A percentile compares a stretch with the other conserved stretches of the same genome.
Evolutionary conservation across 2,113 vertebrate genomes (phyloP).

Genomic region (Syrrhaptes paradoxus): DNA sequence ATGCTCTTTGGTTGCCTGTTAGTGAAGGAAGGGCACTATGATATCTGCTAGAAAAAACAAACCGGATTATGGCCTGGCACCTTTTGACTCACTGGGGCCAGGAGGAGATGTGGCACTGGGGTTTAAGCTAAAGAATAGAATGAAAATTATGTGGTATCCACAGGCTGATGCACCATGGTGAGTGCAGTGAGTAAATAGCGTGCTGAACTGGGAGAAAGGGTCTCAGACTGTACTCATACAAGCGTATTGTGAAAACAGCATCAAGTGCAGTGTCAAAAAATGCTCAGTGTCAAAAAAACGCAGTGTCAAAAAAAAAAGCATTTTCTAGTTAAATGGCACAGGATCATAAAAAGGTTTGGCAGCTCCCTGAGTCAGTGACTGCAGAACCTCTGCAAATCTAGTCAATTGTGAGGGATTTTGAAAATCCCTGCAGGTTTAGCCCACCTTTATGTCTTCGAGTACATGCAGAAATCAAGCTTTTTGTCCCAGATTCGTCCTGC

Average conservation of each 20-base stretch:
- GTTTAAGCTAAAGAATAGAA: neutral
- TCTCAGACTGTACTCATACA: neutral
- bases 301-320: neutral
- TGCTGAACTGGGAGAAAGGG: neutral
- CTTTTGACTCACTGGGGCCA: neutral
- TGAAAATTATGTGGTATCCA: neutral
- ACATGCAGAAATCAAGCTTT: neutral
- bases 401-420: neutral
- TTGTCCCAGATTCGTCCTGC: neutral
- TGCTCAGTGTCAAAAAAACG: neutral
- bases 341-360: neutral
- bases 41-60: neutral
- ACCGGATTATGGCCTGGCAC: accelerated
- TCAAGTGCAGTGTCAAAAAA: neutral
- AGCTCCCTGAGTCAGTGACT: neutral
- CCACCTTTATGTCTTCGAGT: neutral
- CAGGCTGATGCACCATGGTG: neutral
- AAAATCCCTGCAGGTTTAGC: neutral
- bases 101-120: neutral
- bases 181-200: neutral
- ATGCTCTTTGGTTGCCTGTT: neutral
- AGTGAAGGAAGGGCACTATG: neutral
- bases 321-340: neutral
- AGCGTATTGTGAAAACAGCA: neutral
- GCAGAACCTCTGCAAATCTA: neutral